Percentiles rank a stretch among this genome's conserved stretches.
These are phyloP conservation scores for Pheosia tremula DNA, from an alignment of 2,888 invertebrate species.

Conservation along the genomic window DNA sequence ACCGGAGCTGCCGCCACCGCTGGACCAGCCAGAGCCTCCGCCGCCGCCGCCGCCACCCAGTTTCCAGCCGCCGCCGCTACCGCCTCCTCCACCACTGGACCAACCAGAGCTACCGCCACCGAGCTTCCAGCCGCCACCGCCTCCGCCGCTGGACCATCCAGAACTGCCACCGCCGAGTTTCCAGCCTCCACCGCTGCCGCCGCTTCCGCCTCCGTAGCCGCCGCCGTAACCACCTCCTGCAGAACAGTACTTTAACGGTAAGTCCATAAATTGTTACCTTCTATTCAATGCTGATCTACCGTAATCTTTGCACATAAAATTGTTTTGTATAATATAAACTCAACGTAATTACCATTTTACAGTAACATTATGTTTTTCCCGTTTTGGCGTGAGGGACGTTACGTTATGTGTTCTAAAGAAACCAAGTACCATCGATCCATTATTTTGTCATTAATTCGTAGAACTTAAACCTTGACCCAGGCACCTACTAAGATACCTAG, in stretches of 20 bases:
- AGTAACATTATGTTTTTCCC: no score
- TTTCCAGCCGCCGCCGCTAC: slow-evolving; percentile 44
- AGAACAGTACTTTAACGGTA: background rate
- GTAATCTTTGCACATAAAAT: no score
- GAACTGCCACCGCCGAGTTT: slow-evolving; percentile 49
- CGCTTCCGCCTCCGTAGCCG: slow-evolving; percentile 42
- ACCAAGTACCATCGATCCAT: no score
- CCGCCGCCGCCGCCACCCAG: slow-evolving; percentile 42
- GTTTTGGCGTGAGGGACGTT: no score
- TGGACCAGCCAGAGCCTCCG: slow-evolving; percentile 42
- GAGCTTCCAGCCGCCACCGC: slow-evolving; percentile 28
- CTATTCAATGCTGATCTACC: no score
- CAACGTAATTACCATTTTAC: no score
- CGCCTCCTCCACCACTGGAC: slow-evolving; percentile 39
- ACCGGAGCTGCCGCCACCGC: slow-evolving; percentile 49
- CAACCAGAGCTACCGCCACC: slow-evolving; percentile 48
- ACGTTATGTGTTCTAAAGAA: no score
- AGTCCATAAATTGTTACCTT: background rate
- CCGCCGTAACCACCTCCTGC: slow-evolving; percentile 49
- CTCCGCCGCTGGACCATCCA: slow-evolving; percentile 33
- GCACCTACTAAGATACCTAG: background rate
- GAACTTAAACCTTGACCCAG: background rate
- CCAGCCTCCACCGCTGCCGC: slow-evolving; percentile 54
- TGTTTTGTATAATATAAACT: no score
- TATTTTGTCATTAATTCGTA: background rate